Conservation (phyloP, 2,888 invertebrate genomes). For the Synergus umbraculus region DNA sequence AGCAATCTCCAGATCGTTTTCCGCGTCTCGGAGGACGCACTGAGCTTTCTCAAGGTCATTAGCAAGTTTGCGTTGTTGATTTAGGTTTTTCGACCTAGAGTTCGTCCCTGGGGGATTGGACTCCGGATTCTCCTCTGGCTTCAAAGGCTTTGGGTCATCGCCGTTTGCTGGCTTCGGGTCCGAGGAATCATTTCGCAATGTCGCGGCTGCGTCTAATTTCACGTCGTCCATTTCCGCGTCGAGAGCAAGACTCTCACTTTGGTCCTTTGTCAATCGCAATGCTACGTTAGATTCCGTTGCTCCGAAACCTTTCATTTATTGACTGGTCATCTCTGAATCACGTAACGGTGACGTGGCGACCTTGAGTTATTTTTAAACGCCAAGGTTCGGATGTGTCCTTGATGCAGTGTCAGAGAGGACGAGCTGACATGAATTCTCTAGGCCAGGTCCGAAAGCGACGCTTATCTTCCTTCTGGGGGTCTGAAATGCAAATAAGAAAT, state of each 20-base stretch:
- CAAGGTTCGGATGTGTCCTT: constrained; percentile 6
- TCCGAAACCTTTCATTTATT: constrained; percentile 17
- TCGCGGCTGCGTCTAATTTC: neutral
- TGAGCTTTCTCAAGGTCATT: neutral
- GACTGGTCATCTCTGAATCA: neutral
- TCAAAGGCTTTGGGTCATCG: neutral
- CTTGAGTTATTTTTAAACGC: constrained; percentile 8
- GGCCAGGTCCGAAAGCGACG: neutral
- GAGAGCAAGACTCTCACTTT: constrained; percentile 17
- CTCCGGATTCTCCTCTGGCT: neutral
- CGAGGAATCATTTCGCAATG: neutral
- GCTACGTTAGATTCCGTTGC: neutral
- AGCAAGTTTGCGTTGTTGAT: neutral
- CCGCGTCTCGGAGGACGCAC: neutral
- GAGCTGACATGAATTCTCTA: neutral
- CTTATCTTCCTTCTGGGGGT: neutral
- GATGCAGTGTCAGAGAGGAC: neutral
- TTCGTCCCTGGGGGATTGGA: neutral
- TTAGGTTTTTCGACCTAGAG: neutral
- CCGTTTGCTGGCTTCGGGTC: neutral
- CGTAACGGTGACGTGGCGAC: neutral
- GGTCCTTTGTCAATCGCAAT: constrained; percentile 7
- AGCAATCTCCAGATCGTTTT: constrained; percentile 19
- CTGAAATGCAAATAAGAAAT: neutral
- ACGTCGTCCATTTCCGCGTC: constrained; percentile 10